These are phyloP conservation scores for Oophaga pumilio DNA, from an alignment of 2,113 vertebrate genomes.

Conservation along the genomic window DNA sequence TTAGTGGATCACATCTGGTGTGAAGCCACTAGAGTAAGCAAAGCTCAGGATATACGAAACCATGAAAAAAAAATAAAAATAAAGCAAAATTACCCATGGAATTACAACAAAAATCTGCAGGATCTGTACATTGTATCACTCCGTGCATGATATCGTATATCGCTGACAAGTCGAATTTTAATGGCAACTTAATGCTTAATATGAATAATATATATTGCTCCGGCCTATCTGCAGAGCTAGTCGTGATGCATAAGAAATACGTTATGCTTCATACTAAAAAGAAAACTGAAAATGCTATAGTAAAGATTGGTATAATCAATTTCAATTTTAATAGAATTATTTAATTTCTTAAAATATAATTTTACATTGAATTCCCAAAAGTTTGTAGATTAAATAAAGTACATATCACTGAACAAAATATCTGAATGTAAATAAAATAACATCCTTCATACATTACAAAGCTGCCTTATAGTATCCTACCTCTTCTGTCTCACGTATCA, in stretches of 20 bases:
- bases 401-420: conserved; percentile 58
- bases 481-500: conserved; percentile 33
- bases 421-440: conserved; percentile 59
- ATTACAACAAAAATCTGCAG: conserved; percentile 1
- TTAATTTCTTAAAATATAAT: conserved; percentile 59
- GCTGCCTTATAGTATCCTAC: conserved; percentile 53
- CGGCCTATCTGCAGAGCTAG: background rate
- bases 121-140: background rate
- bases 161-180: background rate
- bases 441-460: conserved; percentile 58
- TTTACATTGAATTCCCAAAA: conserved; percentile 59
- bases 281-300: conserved; percentile 33
- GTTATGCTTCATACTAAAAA: background rate
- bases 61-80: background rate
- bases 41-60: conserved; percentile 8
- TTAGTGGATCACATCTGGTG: conserved; percentile 43
- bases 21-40: conserved; percentile 33
- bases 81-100: background rate
- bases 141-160: background rate
- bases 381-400: conserved; percentile 58
- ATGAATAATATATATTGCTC: background rate
- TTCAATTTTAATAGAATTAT: conserved; percentile 59
- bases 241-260: background rate
- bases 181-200: background rate
- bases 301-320: conserved; percentile 57